phyloP scores from a whole-genome alignment of 2,113 vertebrate species.

The Gorsachius goisagi region DNA sequence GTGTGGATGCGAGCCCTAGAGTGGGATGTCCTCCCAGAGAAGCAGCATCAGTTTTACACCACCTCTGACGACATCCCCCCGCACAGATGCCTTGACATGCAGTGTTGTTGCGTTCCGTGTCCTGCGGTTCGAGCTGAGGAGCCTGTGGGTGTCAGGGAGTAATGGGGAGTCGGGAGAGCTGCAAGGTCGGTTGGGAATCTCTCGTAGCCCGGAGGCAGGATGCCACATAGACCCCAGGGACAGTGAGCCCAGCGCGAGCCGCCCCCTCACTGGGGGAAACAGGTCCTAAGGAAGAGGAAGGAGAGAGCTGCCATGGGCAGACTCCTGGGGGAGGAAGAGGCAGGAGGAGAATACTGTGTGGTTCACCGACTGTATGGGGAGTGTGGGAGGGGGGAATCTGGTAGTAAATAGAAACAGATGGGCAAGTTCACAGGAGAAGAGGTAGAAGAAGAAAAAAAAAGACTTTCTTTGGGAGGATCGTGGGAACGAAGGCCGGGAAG shows the following conservation, averaged over 20 bases:
- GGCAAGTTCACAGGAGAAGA: background rate
- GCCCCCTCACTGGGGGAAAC: accelerated
- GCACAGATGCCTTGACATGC: accelerated
- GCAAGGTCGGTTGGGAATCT: background rate
- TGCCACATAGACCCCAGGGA: background rate
- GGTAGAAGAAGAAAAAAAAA: background rate
- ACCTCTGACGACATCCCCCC: background rate
- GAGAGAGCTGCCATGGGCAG: background rate
- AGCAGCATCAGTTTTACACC: background rate
- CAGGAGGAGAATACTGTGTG: background rate
- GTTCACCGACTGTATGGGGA: background rate
- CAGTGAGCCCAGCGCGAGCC: background rate
- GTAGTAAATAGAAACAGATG: conserved; percentile 15
- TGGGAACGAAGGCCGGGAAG: background rate
- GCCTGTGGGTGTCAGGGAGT: background rate
- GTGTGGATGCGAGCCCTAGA: background rate
- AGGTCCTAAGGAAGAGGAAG: background rate
- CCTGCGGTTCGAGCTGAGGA: accelerated
- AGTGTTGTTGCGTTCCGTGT: accelerated
- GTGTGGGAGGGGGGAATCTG: background rate
- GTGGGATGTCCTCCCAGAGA: background rate
- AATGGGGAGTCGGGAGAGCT: background rate
- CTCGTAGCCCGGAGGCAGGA: background rate
- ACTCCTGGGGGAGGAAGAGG: background rate
- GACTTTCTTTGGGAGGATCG: background rate